Conservation (phyloP, 2,113 vertebrate genomes). For the Chrysemys picta region DNA sequence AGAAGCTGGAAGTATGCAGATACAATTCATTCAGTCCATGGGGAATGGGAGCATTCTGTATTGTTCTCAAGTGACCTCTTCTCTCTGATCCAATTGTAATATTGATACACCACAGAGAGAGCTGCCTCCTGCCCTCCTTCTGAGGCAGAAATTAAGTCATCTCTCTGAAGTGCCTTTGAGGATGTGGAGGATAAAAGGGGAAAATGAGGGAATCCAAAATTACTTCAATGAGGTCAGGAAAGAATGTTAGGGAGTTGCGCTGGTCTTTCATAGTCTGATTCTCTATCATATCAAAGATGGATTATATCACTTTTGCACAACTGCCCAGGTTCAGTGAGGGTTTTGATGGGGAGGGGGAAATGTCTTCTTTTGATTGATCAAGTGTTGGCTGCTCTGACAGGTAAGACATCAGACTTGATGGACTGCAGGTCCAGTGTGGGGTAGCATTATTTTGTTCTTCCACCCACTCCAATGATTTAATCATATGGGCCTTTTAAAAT, state of each 20-base stretch:
- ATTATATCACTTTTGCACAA: background rate
- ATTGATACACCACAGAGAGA: background rate
- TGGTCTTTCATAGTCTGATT: background rate
- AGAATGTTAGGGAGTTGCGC: background rate
- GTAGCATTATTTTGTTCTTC: background rate
- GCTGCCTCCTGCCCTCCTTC: background rate
- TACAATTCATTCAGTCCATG: background rate
- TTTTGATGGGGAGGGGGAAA: background rate
- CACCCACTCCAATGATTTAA: background rate
- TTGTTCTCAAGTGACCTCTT: background rate
- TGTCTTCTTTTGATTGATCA: background rate
- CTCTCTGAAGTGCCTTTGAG: background rate
- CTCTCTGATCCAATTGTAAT: background rate
- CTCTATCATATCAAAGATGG: background rate
- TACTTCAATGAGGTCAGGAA: background rate
- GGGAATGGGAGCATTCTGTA: background rate
- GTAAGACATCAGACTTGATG: background rate
- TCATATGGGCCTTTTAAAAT: conserved; percentile 26
- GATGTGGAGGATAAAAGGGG: background rate
- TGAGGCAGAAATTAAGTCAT: background rate
- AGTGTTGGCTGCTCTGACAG: background rate
- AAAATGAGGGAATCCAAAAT: background rate
- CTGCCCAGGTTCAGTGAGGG: background rate
- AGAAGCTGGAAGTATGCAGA: background rate
- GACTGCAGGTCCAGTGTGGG: background rate